Conservation (phyloP, 64 coral and sea anemone species). For the Actinia tenebrosa region DNA sequence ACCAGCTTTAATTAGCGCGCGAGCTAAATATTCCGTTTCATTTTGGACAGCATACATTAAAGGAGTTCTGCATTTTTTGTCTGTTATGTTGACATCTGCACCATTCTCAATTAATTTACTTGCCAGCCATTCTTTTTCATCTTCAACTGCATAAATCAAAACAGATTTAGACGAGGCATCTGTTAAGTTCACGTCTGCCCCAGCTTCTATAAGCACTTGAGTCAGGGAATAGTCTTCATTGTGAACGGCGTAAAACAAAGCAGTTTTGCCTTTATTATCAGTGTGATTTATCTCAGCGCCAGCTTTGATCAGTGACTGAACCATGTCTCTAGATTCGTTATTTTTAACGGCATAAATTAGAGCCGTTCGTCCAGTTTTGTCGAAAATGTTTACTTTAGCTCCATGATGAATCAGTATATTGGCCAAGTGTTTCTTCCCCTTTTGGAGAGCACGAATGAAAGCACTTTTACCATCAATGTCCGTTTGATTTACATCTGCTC, state of each 20-base stretch:
- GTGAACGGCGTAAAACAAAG: neutral
- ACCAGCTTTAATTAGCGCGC: neutral
- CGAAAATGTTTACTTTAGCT: neutral
- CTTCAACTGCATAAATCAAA: conserved; percentile 1
- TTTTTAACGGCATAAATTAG: neutral
- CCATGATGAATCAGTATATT: neutral
- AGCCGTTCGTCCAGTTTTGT: neutral
- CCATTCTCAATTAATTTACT: neutral
- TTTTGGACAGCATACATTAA: neutral
- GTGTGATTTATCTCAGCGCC: neutral
- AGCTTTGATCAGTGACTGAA: neutral
- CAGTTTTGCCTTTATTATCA: neutral
- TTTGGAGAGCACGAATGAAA: neutral
- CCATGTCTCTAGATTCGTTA: neutral
- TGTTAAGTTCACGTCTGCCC: neutral
- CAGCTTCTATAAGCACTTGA: neutral
- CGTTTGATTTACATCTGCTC: neutral
- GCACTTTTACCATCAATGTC: conserved; percentile 9
- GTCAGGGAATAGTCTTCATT: neutral
- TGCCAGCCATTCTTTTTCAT: neutral
- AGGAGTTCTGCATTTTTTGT: neutral
- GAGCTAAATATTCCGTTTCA: neutral
- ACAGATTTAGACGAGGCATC: neutral
- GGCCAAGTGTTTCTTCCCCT: neutral
- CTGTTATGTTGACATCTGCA: neutral